These are phyloP conservation scores for Leptonema lineaticorne DNA, from an alignment of 1,140 invertebrate species.

Conservation along the genomic window DNA sequence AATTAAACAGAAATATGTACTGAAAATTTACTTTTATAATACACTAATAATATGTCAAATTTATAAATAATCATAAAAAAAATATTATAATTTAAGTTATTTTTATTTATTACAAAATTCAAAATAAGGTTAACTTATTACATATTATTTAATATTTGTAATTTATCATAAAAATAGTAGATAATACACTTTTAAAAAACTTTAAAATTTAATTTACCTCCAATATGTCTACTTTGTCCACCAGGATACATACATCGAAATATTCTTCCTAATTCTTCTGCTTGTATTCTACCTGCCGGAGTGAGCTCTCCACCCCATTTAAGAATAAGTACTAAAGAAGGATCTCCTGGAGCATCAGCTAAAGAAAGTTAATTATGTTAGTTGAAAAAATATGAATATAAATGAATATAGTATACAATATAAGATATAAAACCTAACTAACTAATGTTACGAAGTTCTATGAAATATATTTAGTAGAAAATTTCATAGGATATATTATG, in stretches of 20 bases:
- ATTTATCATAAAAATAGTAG: too few relatives aligned
- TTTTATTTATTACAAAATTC: too few relatives aligned
- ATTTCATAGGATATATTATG: too few relatives aligned
- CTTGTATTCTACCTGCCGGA: conserved; percentile 94
- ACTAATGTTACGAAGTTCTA: too few relatives aligned
- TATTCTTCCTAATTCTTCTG: conserved; percentile 95
- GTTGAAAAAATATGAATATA: not conserved
- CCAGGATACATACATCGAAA: conserved; percentile 99
- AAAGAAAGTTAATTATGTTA: conserved; percentile 7
- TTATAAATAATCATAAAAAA: too few relatives aligned
- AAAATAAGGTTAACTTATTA: too few relatives aligned
- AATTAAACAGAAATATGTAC: conserved; percentile 1
- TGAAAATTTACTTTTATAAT: too few relatives aligned
- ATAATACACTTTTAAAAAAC: conserved; percentile 6
- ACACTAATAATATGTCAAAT: too few relatives aligned
- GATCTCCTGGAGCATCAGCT: conserved; percentile 79
- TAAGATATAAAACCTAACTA: not conserved
- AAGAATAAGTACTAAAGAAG: conserved; percentile 90
- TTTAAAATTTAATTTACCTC: conserved; percentile 56
- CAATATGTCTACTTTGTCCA: conserved; percentile 80
- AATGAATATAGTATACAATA: not conserved
- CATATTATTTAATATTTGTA: too few relatives aligned
- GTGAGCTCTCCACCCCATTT: conserved; percentile 99
- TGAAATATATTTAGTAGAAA: too few relatives aligned
- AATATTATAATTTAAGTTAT: too few relatives aligned